A percentile compares a stretch with the other conserved stretches of the same genome.
Evolutionary conservation across 1,140 invertebrate genomes (phyloP).

Genomic region (Drosophila fuyamai): DNA sequence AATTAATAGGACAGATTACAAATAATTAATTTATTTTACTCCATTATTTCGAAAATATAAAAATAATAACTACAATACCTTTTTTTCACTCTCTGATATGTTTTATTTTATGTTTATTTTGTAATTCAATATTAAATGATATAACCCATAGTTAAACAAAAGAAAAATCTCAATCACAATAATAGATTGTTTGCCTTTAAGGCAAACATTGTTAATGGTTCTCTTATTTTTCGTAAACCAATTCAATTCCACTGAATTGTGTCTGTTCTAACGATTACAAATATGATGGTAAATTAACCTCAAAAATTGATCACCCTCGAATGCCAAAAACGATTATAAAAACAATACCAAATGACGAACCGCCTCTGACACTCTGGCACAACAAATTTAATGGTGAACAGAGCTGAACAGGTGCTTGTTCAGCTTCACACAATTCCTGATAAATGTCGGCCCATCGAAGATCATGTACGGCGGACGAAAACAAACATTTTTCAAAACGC

Average conservation of each 20-base stretch:
- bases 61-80: no score
- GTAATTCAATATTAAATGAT: neutral
- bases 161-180: neutral
- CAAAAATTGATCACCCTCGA: constrained; percentile 23
- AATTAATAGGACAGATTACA: no score
- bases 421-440: constrained; percentile 70
- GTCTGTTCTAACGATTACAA: constrained; percentile 59
- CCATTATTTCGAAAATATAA: no score
- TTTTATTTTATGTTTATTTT: neutral
- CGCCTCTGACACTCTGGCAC: constrained; percentile 45
- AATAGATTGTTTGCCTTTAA: neutral
- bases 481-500: constrained; percentile 76
- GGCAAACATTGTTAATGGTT: constrained; percentile 46
- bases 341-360: constrained; percentile 44
- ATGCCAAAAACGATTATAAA: constrained; percentile 48
- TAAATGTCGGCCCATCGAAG: constrained; percentile 51
- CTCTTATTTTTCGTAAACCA: constrained; percentile 10
- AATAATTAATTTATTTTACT: no score
- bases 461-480: constrained; percentile 35
- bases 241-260: constrained; percentile 21
- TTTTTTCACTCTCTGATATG: no score
- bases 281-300: constrained; percentile 25
- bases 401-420: constrained; percentile 75
- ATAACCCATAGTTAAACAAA: neutral
- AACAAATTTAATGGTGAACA: constrained; percentile 42